Percentiles rank a stretch among this genome's conserved stretches.
Evolutionary conservation across 2,113 vertebrate species (phyloP).

Genomic region (Malaclemys terrapin): DNA sequence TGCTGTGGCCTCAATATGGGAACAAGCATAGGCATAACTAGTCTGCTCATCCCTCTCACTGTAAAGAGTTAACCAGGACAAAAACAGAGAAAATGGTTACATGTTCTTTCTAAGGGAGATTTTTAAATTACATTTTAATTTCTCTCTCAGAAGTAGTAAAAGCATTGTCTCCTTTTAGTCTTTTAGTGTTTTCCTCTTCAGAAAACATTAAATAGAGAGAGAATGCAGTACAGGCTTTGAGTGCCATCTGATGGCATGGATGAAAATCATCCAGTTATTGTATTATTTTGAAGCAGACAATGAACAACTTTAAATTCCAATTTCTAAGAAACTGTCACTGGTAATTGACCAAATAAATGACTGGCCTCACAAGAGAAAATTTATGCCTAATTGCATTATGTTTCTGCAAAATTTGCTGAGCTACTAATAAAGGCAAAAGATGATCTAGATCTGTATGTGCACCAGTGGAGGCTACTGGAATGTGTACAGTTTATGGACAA

Average conservation of each 20-base stretch:
- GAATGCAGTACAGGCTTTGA: background rate
- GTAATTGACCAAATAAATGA: background rate
- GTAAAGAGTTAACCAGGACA: rapidly evolving
- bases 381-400: rapidly evolving
- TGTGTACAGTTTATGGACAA: rapidly evolving
- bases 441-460: rapidly evolving
- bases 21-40: rapidly evolving
- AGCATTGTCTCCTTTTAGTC: background rate
- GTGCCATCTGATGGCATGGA: constrained; percentile 44
- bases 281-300: background rate
- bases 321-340: background rate
- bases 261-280: background rate
- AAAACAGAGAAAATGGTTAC: rapidly evolving
- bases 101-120: background rate
- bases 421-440: rapidly evolving
- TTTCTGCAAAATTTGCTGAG: rapidly evolving
- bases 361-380: rapidly evolving
- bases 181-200: background rate
- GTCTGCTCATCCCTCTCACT: background rate
- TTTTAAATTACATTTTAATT: background rate
- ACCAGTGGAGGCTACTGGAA: no score
- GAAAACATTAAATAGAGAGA: background rate
- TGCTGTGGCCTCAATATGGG: background rate
- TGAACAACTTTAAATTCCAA: background rate
- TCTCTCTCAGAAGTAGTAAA: background rate